These are phyloP conservation scores for Phocides pigmalion DNA, from an alignment of 1,140 invertebrate species.

Conservation along the genomic window DNA sequence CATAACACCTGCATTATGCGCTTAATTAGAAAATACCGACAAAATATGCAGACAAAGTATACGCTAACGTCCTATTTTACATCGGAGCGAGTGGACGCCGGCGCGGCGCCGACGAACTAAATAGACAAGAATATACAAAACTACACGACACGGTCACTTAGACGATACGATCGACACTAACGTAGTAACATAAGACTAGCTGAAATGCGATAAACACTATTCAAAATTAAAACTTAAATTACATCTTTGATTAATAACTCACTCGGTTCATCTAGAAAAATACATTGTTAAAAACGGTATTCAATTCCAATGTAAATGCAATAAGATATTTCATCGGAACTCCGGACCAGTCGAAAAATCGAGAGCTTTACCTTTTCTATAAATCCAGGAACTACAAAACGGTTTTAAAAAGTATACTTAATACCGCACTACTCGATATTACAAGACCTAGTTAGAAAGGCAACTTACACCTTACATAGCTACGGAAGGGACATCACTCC, in stretches of 20 bases:
- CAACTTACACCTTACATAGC: slow-evolving; percentile 59
- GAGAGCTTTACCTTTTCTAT: slow-evolving; percentile 50
- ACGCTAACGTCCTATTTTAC: slow-evolving; percentile 67
- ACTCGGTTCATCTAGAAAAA: slow-evolving; percentile 72
- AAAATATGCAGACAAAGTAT: slow-evolving; percentile 79
- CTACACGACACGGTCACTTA: slow-evolving; percentile 69
- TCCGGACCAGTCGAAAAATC: slow-evolving; percentile 55
- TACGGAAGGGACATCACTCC: slow-evolving; percentile 59
- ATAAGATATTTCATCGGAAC: slow-evolving; percentile 60
- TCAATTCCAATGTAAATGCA: slow-evolving; percentile 74
- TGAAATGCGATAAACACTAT: slow-evolving; percentile 82
- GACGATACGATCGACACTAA: slow-evolving; percentile 74
- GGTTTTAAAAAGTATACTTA: slow-evolving; percentile 54
- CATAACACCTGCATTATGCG: slow-evolving; percentile 61
- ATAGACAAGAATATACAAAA: slow-evolving; percentile 79
- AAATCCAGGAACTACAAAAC: slow-evolving; percentile 69
- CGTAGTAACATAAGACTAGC: slow-evolving; percentile 80
- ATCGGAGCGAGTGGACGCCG: slow-evolving; percentile 60
- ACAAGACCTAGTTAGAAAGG: slow-evolving; percentile 59
- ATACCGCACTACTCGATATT: slow-evolving; percentile 45
- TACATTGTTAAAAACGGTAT: slow-evolving; percentile 59
- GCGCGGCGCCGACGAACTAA: slow-evolving; percentile 60
- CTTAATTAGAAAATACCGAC: slow-evolving; percentile 75
- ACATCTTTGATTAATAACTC: slow-evolving; percentile 82
- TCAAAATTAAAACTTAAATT: slow-evolving; percentile 78